Conservation (phyloP, 1,140 invertebrate species). For the Mercenaria mercenaria region DNA sequence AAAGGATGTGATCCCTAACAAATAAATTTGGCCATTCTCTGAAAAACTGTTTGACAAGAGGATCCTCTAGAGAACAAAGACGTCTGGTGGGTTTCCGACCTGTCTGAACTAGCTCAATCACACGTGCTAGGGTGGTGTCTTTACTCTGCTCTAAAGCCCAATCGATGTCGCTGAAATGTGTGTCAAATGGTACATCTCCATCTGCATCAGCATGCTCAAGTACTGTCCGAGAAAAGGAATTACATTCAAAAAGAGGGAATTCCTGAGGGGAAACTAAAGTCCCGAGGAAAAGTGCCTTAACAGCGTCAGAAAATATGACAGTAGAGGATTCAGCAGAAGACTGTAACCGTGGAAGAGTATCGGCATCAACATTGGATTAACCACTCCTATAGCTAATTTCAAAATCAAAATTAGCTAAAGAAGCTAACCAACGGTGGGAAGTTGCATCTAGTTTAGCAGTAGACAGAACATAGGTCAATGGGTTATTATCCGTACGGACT, state of each 20-base stretch:
- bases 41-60: constrained; percentile 5
- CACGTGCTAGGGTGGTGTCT: background rate
- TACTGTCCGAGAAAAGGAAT: background rate
- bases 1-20: constrained; percentile 51
- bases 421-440: constrained; percentile 36
- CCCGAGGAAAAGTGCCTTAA: background rate
- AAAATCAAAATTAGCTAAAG: background rate
- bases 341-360: background rate
- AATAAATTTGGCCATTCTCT: constrained; percentile 27
- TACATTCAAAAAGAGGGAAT: background rate
- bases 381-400: background rate
- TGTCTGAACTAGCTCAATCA: background rate
- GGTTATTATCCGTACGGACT: constrained; percentile 1
- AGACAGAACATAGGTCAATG: too few species aligned
- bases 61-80: background rate
- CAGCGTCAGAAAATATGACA: background rate
- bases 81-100: background rate
- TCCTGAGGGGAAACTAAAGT: background rate
- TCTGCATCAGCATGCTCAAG: background rate
- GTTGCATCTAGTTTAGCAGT: too few species aligned
- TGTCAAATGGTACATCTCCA: background rate
- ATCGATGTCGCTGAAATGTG: background rate
- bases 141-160: background rate
- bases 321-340: background rate
- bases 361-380: constrained; percentile 2